These are phyloP conservation scores for Sthenelais limicola DNA, from an alignment of 2,888 invertebrate species.

Conservation along the genomic window DNA sequence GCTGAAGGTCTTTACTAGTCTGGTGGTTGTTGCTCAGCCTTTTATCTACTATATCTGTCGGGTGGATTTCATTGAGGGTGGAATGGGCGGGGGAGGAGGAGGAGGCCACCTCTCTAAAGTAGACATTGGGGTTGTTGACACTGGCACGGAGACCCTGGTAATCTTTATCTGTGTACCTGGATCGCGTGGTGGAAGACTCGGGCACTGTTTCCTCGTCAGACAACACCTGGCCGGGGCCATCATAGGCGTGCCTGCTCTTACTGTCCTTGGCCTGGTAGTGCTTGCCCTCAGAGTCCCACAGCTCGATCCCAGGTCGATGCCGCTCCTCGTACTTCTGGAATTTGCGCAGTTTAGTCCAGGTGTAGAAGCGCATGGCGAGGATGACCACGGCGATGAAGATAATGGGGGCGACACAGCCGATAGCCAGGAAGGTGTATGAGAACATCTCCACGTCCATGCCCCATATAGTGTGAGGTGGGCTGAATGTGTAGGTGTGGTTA, in stretches of 20 bases:
- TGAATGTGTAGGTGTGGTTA: conserved; percentile 35
- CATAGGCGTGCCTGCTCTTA: conserved; percentile 34
- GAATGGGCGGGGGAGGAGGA: neutral
- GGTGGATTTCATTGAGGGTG: neutral
- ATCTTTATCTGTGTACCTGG: conserved; percentile 4
- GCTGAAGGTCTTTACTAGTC: neutral
- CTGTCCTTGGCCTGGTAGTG: conserved; percentile 14
- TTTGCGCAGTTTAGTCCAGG: conserved; percentile 33
- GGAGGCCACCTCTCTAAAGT: conserved; percentile 42
- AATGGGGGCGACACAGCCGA: conserved; percentile 49
- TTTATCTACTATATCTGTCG: no score
- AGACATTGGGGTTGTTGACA: conserved; percentile 49
- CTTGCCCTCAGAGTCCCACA: conserved; percentile 46
- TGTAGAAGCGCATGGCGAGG: conserved; percentile 47
- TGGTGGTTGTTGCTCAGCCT: no score
- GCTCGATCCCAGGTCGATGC: conserved; percentile 29
- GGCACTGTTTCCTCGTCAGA: conserved; percentile 28
- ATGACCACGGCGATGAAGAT: conserved; percentile 48
- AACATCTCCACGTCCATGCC: conserved; percentile 50
- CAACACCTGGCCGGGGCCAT: conserved; percentile 26
- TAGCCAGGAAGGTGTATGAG: conserved; percentile 50
- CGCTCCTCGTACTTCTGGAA: conserved; percentile 29
- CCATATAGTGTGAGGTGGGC: conserved; percentile 44
- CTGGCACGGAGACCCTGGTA: conserved; percentile 38
- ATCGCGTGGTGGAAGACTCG: neutral